A percentile compares a stretch with the other conserved stretches of the same genome.
phyloP scores from a whole-genome alignment of 2,113 vertebrate species.

The Regulus satrapa region DNA sequence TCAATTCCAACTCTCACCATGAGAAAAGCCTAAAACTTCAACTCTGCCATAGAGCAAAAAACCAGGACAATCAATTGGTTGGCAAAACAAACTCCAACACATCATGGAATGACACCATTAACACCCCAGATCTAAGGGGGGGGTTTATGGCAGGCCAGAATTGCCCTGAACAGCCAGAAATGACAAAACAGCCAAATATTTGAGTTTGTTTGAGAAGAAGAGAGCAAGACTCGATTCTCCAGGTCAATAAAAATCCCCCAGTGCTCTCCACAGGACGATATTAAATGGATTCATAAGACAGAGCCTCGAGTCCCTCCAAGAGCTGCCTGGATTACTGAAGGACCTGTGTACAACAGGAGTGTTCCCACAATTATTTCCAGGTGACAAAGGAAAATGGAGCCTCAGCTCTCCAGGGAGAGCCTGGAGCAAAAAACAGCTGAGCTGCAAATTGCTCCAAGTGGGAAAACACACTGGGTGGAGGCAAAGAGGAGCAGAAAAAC shows the following conservation, averaged over 20 bases:
- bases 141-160: background rate
- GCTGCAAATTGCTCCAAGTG: background rate
- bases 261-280: background rate
- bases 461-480: background rate
- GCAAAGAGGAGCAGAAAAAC: background rate
- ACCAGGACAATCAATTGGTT: background rate
- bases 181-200: background rate
- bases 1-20: background rate
- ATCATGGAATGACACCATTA: background rate
- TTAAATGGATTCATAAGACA: background rate
- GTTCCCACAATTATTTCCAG: background rate
- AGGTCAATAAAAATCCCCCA: background rate
- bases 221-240: background rate
- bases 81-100: background rate
- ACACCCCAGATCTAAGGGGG: background rate
- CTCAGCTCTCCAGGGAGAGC: background rate
- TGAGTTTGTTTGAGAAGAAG: too few species aligned
- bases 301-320: background rate
- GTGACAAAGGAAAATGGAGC: background rate
- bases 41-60: background rate
- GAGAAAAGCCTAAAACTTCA: background rate
- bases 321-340: background rate
- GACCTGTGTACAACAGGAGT: background rate
- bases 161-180: background rate
- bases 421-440: background rate